phyloP scores from a whole-genome alignment of 1,140 invertebrate genomes.

The Saccostrea echinata region DNA sequence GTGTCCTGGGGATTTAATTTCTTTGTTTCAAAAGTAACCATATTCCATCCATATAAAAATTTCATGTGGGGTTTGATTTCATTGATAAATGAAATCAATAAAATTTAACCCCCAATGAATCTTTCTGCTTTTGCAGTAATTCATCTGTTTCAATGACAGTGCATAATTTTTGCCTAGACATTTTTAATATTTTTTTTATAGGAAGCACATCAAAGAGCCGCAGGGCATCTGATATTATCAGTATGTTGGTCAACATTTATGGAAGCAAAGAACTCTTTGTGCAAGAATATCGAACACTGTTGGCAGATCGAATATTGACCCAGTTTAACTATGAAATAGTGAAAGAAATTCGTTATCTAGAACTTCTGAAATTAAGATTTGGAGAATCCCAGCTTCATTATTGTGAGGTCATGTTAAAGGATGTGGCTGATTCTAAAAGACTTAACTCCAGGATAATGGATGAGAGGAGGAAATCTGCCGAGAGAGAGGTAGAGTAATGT shows the following conservation, averaged over 20 bases:
- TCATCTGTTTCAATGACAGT: too few relatives aligned
- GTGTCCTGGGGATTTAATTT: background rate
- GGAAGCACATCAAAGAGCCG: slow-evolving; percentile 82
- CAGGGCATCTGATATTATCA: slow-evolving; percentile 94
- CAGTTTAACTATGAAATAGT: slow-evolving; percentile 91
- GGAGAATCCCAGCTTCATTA: slow-evolving; percentile 97
- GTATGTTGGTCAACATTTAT: slow-evolving; percentile 98
- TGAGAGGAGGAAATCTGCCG: slow-evolving; percentile 74
- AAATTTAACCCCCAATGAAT: too few relatives aligned
- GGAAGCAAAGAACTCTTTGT: slow-evolving; percentile 99
- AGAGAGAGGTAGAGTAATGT: slow-evolving; percentile 58
- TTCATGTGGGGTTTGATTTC: too few relatives aligned
- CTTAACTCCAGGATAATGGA: slow-evolving; percentile 93
- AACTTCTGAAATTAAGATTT: slow-evolving; percentile 95
- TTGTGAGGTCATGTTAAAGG: slow-evolving; percentile 99
- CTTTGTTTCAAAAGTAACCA: background rate
- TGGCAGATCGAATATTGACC: slow-evolving; percentile 94
- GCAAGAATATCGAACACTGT: slow-evolving; percentile 96
- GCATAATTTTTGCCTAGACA: background rate
- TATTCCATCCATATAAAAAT: too few relatives aligned
- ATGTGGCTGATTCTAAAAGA: slow-evolving; percentile 89
- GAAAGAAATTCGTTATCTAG: slow-evolving; percentile 96
- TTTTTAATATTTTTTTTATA: slow-evolving; percentile 71
- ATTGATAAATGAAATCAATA: too few relatives aligned
- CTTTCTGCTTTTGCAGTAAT: too few relatives aligned